Evolutionary conservation across 23 tunicate genomes (phyloP).

Genomic region (Halocynthia aurantium): DNA sequence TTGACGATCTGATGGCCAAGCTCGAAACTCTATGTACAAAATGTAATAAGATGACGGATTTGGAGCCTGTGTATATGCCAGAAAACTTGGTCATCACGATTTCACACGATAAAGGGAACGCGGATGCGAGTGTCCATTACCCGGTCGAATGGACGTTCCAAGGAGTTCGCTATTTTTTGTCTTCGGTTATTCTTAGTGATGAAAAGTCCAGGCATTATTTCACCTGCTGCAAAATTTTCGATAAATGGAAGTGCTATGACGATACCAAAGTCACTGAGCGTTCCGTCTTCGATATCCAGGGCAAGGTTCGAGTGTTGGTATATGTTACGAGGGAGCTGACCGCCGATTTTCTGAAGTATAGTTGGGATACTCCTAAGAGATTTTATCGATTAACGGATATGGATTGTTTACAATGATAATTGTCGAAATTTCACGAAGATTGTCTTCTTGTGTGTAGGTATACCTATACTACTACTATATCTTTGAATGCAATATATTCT

Average conservation of each 20-base stretch:
- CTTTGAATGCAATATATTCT: too few relatives aligned
- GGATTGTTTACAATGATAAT: too few relatives aligned
- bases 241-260: conserved; percentile 14
- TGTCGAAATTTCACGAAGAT: too few relatives aligned
- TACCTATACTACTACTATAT: too few relatives aligned
- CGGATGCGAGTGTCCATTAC: neutral
- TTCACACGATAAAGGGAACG: neutral
- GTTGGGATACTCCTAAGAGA: too few relatives aligned
- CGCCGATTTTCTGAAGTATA: neutral
- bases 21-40: conserved; percentile 2
- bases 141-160: conserved; percentile 10
- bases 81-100: conserved; percentile 11
- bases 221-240: conserved; percentile 16
- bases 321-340: conserved; percentile 22
- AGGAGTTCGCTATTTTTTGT: neutral
- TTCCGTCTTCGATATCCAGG: neutral
- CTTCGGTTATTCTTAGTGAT: conserved; percentile 14
- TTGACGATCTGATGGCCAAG: conserved; percentile 4
- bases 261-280: neutral
- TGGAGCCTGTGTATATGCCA: conserved; percentile 17
- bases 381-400: too few relatives aligned
- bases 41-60: neutral
- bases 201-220: neutral
- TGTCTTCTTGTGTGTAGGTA: too few relatives aligned
- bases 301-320: neutral